Evolutionary conservation across 1,140 invertebrate species (phyloP), one percentile per base, ranked within the genome.

Genomic region (Conus betulinus): DNA sequence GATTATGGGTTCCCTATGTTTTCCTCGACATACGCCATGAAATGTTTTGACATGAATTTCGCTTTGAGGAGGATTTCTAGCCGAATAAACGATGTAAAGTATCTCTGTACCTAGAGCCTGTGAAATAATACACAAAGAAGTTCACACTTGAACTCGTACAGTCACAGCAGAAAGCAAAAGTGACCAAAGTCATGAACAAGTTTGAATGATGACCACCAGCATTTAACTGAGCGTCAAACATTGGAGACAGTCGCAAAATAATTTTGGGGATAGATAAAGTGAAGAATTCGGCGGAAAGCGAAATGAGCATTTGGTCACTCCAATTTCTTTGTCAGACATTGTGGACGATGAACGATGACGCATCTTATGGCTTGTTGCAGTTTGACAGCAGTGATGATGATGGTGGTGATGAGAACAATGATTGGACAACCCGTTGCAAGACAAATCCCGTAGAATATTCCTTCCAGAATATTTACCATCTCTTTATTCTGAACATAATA

Each of bases 301-400:
- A n/a, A n/a, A n/a, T n/a, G n/a, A n/a, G n/a, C n/a, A n/a, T n/a
- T 8, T 85, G 11, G 84, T 67, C 23, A 85, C 25, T 0, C 53
- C 84, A n/a, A 71, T 51, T 23, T 85, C 84, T 0, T 71, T 85
- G n/a, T 51, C 23, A 0, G 84, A 67, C 23, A 27, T 67, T 3
- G 13, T 67, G 39, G 84, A 67, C 25, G 84, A 67, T 2, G 84
- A 60, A 63, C 67, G 60, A 17, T 51, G 7, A 25, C 84, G 55
- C 84, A 85, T 13, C 7, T 17, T 15, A 85, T 20, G 25, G 13
- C 67, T 20, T 85, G 60, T n/a, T 6, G 23, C 53, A 85, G 84
- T 71, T 25, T 85, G 57, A 85, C 27, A n/a, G 84, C 23, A 67
- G 84, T 85, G 84, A 85, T 67, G n/a, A n/a, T n/a, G 60, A 71